phyloP scores from a whole-genome alignment of 2,113 vertebrate genomes.

The Oenanthe melanoleuca region DNA sequence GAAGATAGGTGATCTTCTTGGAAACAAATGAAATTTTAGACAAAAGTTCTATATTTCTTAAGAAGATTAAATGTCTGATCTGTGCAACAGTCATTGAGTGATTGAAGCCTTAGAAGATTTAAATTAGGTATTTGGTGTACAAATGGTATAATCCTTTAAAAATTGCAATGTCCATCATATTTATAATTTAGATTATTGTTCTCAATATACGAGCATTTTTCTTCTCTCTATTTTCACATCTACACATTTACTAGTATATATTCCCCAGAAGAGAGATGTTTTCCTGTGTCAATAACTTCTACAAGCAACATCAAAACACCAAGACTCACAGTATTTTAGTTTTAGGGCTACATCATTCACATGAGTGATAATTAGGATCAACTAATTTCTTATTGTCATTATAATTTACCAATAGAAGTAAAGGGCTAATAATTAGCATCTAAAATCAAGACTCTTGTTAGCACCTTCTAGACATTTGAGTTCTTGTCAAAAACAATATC shows the following conservation, averaged over 20 bases:
- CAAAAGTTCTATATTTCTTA: not conserved
- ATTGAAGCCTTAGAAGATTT: not conserved
- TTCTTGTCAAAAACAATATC: conserved; percentile 32
- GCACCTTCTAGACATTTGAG: not conserved
- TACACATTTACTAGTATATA: not conserved
- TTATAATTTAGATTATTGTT: not conserved
- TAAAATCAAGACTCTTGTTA: conserved; percentile 18
- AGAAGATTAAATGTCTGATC: not conserved
- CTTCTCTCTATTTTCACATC: not conserved
- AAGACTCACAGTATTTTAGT: not conserved
- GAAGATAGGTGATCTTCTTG: not conserved
- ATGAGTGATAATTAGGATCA: not conserved
- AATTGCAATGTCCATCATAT: not conserved
- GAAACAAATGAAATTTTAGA: not conserved
- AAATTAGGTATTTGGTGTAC: not conserved
- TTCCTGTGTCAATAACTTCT: conserved; percentile 16
- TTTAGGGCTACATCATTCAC: not conserved
- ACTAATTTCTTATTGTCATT: not conserved
- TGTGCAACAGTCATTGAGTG: not conserved
- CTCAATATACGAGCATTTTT: not conserved
- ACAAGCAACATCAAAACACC: not conserved
- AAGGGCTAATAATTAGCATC: not conserved
- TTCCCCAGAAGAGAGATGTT: not conserved
- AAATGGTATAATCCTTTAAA: not conserved
- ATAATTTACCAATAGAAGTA: not conserved